Evolutionary conservation across 2,888 invertebrate genomes (phyloP).

Genomic region (Linyphia triangularis): DNA sequence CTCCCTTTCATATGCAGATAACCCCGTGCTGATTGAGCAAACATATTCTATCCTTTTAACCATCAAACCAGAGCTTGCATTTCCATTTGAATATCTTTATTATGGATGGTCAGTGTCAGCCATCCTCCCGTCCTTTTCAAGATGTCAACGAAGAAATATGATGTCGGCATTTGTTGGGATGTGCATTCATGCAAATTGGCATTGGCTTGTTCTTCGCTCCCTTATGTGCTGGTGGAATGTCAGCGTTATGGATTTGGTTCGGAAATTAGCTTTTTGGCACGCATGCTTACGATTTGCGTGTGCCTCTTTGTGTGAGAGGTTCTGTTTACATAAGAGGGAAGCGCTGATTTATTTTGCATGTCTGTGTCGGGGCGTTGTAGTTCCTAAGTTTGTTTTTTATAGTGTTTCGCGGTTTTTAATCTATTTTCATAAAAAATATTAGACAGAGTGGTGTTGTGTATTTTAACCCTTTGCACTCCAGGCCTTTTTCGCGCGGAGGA

Average conservation of each 20-base stretch:
- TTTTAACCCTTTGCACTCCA: no score
- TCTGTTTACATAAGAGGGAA: not conserved
- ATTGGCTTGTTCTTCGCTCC: no score
- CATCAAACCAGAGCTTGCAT: slow-evolving; percentile 54
- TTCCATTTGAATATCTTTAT: slow-evolving; percentile 59
- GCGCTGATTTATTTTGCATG: not conserved
- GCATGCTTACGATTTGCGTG: not conserved
- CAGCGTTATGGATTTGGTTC: not conserved
- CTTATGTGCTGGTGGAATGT: not conserved
- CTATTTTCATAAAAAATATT: no score
- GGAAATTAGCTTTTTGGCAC: slow-evolving; percentile 27
- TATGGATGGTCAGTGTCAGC: slow-evolving; percentile 35
- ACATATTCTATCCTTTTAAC: slow-evolving; percentile 71
- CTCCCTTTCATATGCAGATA: slow-evolving; percentile 69
- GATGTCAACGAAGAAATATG: slow-evolving; percentile 50
- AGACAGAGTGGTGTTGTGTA: no score
- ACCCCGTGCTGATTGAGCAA: slow-evolving; percentile 61
- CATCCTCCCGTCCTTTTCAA: not conserved
- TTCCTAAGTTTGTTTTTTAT: not conserved
- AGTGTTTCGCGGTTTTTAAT: no score
- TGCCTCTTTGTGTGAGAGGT: not conserved
- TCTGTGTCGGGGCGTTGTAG: not conserved
- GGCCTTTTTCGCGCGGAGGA: no score
- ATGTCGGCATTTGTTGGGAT: slow-evolving; percentile 11
- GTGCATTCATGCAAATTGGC: slow-evolving; percentile 26